Conservation (phyloP, 30 jellyfish, hydroid and myxozoan genomes). For the Pelagia noctiluca region DNA sequence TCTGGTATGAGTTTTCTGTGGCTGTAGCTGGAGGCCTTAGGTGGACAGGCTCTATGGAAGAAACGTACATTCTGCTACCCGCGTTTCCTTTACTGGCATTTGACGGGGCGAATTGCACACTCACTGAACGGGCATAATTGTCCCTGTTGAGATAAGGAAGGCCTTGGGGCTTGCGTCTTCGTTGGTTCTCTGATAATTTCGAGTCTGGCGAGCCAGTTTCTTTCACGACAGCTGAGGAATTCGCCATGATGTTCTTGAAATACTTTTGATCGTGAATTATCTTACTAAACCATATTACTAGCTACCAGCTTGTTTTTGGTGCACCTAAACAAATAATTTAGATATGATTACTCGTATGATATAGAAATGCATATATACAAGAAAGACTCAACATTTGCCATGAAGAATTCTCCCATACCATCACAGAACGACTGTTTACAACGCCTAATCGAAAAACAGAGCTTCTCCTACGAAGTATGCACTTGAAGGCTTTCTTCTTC, state of each 20-base stretch:
- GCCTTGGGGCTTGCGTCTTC: neutral
- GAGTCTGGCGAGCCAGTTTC: neutral
- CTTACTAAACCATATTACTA: too few species aligned
- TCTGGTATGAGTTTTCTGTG: constrained; percentile 7
- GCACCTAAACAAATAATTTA: neutral
- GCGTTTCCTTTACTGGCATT: neutral
- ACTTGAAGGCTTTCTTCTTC: too few species aligned
- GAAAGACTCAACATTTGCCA: neutral
- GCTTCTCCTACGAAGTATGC: too few species aligned
- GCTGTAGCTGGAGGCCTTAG: neutral
- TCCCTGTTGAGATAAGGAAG: neutral
- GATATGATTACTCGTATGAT: neutral
- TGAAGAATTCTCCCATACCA: neutral
- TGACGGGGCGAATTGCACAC: neutral
- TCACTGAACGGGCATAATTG: neutral
- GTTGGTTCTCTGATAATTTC: neutral
- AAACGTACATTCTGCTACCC: constrained; percentile 21
- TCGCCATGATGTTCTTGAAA: neutral
- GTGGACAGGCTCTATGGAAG: constrained; percentile 45
- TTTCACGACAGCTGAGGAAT: neutral
- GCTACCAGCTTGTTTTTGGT: too few species aligned
- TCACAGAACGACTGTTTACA: neutral
- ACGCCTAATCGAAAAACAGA: too few species aligned
- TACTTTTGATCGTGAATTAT: too few species aligned
- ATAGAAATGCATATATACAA: neutral